phyloP scores from a whole-genome alignment of 2,888 invertebrate genomes.

The Spialia ferax region DNA sequence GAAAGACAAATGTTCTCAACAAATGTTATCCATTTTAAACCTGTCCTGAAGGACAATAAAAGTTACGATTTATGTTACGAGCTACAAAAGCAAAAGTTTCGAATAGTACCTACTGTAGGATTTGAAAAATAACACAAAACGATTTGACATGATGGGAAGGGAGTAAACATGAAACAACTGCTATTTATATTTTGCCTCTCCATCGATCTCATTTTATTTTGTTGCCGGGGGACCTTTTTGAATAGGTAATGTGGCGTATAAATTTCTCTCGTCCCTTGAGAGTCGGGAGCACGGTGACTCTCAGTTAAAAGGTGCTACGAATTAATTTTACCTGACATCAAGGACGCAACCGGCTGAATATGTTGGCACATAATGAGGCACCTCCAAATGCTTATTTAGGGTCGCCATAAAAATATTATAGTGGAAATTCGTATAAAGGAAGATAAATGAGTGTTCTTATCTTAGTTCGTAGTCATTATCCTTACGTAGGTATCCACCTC shows the following conservation, averaged over 20 bases:
- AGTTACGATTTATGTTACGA: constrained; percentile 9
- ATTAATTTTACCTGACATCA: constrained; percentile 80
- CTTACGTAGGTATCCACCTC: not conserved
- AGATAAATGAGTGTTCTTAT: constrained; percentile 22
- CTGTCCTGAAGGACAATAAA: not conserved
- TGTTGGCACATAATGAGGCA: constrained; percentile 70
- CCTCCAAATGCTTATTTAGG: constrained; percentile 62
- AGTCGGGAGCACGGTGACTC: constrained; percentile 65
- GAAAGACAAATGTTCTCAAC: no score
- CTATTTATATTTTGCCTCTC: constrained; percentile 54
- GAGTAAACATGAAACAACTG: constrained; percentile 41
- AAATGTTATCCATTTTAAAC: not conserved
- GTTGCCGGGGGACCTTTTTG: constrained; percentile 74
- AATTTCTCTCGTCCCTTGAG: constrained; percentile 70
- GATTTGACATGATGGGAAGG: constrained; percentile 27
- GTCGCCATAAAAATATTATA: constrained; percentile 29
- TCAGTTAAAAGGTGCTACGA: constrained; percentile 76
- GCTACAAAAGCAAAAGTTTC: constrained; percentile 9
- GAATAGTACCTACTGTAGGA: no score
- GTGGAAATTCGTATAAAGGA: constrained; percentile 25
- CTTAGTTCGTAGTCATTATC: constrained; percentile 15
- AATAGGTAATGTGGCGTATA: constrained; percentile 82
- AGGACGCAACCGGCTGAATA: constrained; percentile 68
- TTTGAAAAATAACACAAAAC: constrained; percentile 23
- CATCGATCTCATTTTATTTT: constrained; percentile 70